These are phyloP conservation scores for Archips xylosteana DNA, from an alignment of 2,888 invertebrate genomes.

Conservation along the genomic window DNA sequence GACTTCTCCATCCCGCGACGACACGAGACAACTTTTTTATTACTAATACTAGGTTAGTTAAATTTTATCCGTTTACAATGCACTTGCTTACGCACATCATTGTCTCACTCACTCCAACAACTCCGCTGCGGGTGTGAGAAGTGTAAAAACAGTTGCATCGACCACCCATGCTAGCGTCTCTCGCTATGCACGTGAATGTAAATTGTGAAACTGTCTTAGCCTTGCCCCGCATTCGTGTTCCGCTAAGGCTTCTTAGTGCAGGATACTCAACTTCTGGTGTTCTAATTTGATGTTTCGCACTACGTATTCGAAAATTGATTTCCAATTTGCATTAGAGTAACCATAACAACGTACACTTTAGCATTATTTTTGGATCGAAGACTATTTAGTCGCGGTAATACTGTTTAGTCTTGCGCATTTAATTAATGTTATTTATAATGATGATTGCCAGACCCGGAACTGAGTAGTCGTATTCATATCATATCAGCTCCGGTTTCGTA, in stretches of 20 bases:
- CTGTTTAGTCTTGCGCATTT: not conserved
- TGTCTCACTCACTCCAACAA: constrained; percentile 14
- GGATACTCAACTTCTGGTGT: constrained; percentile 19
- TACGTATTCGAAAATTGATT: not conserved
- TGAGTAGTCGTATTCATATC: constrained; percentile 1
- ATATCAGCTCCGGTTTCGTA: not conserved
- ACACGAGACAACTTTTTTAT: constrained; percentile 28
- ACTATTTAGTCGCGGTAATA: not conserved
- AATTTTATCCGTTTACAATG: constrained; percentile 20
- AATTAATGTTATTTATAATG: not conserved
- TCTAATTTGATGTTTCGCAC: constrained; percentile 14
- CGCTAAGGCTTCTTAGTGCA: constrained; percentile 47
- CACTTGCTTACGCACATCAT: not conserved
- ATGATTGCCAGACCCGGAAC: not conserved
- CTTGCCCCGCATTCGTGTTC: constrained; percentile 45
- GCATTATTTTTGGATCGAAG: not conserved
- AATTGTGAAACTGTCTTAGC: constrained; percentile 51
- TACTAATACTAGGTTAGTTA: constrained; percentile 11
- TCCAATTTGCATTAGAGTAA: not conserved
- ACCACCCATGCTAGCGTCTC: constrained; percentile 41
- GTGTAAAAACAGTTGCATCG: constrained; percentile 27
- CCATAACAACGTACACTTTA: not conserved
- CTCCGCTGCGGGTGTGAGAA: constrained; percentile 4
- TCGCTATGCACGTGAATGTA: constrained; percentile 44
- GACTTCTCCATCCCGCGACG: constrained; percentile 26